Conservation (phyloP, 2,113 vertebrate genomes). For the Galeopterus variegatus region DNA sequence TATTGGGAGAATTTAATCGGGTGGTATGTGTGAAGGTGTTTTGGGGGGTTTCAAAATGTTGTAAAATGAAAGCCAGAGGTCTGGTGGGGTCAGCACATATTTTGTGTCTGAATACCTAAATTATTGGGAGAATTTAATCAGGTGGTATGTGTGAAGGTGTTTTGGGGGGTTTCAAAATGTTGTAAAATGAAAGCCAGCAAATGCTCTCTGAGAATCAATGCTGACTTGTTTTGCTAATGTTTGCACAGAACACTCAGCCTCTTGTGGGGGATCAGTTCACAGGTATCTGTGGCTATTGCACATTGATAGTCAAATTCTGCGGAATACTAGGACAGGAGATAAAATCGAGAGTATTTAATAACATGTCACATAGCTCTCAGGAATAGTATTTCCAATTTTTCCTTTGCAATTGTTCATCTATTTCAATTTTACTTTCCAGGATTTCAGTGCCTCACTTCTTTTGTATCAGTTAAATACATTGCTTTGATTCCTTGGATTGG, state of each 20-base stretch:
- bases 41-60: not conserved
- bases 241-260: not conserved
- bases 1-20: not conserved
- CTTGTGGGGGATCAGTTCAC: not conserved
- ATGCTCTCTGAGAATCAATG: not conserved
- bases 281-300: not conserved
- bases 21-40: not conserved
- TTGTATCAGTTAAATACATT: not conserved
- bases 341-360: not conserved
- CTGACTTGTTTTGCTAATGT: not conserved
- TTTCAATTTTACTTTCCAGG: conserved; percentile 9
- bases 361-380: not conserved
- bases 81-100: not conserved
- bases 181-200: not conserved
- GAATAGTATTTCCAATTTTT: not conserved
- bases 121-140: not conserved
- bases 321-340: not conserved
- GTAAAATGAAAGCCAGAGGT: too few relatives aligned
- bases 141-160: not conserved
- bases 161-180: not conserved
- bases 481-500: not conserved
- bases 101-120: not conserved
- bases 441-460: not conserved
- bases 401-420: not conserved
- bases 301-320: not conserved